These are phyloP conservation scores for Meiosimyza platycephala DNA, from an alignment of 2,888 invertebrate genomes.

Conservation along the genomic window DNA sequence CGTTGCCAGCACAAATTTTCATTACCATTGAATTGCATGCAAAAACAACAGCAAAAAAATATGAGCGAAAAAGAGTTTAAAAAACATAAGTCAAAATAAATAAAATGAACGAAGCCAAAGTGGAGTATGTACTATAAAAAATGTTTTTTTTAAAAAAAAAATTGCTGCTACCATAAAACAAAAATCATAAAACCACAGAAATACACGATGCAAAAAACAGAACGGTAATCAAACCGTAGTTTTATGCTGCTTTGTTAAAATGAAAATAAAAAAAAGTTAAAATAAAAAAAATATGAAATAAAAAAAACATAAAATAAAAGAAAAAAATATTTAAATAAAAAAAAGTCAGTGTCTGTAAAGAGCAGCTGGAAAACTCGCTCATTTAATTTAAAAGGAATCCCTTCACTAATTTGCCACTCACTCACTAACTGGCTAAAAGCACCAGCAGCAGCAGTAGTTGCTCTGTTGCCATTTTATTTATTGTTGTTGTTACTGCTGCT, in stretches of 20 bases:
- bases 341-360: no score
- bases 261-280: no score
- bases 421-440: no score
- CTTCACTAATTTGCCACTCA: no score
- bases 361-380: no score
- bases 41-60: not conserved
- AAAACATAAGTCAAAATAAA: not conserved
- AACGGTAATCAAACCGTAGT: conserved; percentile 12
- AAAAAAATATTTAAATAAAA: no score
- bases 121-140: not conserved
- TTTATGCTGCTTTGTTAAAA: not conserved
- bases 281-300: no score
- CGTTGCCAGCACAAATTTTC: conserved; percentile 35
- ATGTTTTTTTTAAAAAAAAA: not conserved
- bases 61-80: not conserved
- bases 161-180: not conserved
- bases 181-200: conserved; percentile 12
- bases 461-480: no score
- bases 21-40: conserved; percentile 3
- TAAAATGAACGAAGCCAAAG: not conserved
- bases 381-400: no score
- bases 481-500: no score
- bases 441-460: no score
- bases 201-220: not conserved
- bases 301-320: no score